Evolutionary conservation across 2,113 vertebrate species (phyloP), one percentile per base, ranked within the genome.

Genomic region (Mastomys natalensis): DNA sequence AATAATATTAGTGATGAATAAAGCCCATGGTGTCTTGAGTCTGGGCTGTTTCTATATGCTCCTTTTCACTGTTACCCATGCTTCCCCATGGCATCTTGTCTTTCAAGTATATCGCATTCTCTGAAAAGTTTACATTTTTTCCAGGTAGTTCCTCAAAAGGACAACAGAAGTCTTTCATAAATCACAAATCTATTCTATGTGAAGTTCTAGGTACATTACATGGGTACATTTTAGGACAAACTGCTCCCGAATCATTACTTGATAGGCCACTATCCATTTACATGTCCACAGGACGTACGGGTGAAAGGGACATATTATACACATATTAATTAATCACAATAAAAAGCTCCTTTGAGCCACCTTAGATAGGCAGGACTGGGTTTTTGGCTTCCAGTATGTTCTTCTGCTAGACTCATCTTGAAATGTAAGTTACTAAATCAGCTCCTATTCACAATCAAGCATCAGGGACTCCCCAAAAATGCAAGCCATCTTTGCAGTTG

Each of bases 401-500:
- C 68, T 9, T 9, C 40, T 97, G n/a, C 74, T 90, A 55, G 29
- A 17, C 77, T 73, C 73, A 34, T 40, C 40, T 6, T 89, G 82
- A 95, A 74, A 55, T 19, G 0, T 74, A 68, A 94, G 53, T 95
- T 48, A 82, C 3, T 73, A 31, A 68, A 72, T 90, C 43, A 81
- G 24, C 68, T 97, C 37, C 96, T 74, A 89, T 53, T 89, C 12
- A 64, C 55, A 94, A n/a, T 19, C 91, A 53, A 26, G 62, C 64
- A n/a, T 91, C 82, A 73, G 22, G 66, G 37, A 29, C 31, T 34
- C 12, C 48, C 8, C 48, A 3, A 55, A n/a, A 40, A 72, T 16
- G 10, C 16, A 55, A 73, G 55, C 48, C 48, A 87, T 51, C 15
- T 87, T 95, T 96, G 37, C 51, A 81, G 29, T 60, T 9, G 29